These are phyloP conservation scores for Listrodromus nycthemerus DNA, from an alignment of 2,888 invertebrate genomes.

Conservation along the genomic window DNA sequence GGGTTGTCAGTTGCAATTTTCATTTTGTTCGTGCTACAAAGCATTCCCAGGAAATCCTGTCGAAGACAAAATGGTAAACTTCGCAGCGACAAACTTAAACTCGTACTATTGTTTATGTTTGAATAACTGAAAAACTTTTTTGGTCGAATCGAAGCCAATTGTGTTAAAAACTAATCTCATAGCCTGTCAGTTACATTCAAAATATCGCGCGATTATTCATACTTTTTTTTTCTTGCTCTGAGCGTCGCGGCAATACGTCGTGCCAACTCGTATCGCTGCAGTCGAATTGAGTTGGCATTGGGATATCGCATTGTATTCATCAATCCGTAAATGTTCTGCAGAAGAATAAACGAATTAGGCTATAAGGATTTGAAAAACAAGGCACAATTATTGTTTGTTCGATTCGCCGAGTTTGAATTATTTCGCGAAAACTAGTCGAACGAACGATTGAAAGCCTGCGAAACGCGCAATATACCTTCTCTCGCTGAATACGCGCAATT, in stretches of 20 bases:
- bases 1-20: slow-evolving; percentile 55
- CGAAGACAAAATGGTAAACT: background rate
- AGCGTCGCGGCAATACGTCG: slow-evolving; percentile 17
- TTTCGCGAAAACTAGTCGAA: background rate
- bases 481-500: slow-evolving; percentile 22
- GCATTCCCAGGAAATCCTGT: slow-evolving; percentile 19
- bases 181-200: background rate
- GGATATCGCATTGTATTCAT: slow-evolving; percentile 37
- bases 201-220: slow-evolving; percentile 23
- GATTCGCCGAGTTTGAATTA: background rate
- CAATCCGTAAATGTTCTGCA: background rate
- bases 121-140: background rate
- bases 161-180: background rate
- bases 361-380: slow-evolving; percentile 1
- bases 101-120: background rate
- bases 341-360: slow-evolving; percentile 14
- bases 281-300: slow-evolving; percentile 50
- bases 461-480: background rate
- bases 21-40: slow-evolving; percentile 7
- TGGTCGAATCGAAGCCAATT: background rate
- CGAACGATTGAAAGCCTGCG: background rate
- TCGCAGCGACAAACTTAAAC: background rate
- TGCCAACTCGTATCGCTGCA: slow-evolving; percentile 46
- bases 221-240: slow-evolving; percentile 1
- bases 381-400: background rate